These are phyloP conservation scores for Bufo gargarizans DNA, from an alignment of 2,113 vertebrate genomes.

Conservation along the genomic window DNA sequence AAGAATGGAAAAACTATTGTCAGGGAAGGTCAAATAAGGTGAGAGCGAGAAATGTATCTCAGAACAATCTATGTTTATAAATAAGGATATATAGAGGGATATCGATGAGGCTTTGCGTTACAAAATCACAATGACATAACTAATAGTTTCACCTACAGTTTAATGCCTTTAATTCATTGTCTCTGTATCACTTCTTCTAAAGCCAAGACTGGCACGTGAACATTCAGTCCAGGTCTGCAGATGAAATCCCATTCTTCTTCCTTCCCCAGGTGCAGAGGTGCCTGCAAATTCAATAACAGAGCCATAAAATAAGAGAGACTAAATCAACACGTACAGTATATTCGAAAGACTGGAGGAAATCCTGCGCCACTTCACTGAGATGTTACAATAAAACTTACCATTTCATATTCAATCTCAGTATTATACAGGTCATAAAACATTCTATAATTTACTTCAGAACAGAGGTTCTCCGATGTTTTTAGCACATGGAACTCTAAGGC, in stretches of 20 bases:
- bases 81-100: not conserved
- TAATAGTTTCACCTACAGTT: not conserved
- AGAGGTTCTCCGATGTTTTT: not conserved
- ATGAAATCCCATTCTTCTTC: not conserved
- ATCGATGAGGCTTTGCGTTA: not conserved
- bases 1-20: conserved; percentile 6
- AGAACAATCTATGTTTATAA: not conserved
- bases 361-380: not conserved
- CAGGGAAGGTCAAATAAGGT: not conserved
- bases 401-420: not conserved
- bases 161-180: not conserved
- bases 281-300: conserved; percentile 8
- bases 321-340: conserved; percentile 12
- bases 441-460: not conserved
- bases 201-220: not conserved
- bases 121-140: not conserved
- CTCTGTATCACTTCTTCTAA: not conserved
- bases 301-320: conserved; percentile 4
- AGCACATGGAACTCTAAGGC: not conserved
- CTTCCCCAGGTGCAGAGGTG: not conserved
- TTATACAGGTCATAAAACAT: not conserved
- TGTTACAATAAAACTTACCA: not conserved
- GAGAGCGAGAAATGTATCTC: not conserved
- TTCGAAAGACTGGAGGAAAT: not conserved
- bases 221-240: not conserved